phyloP scores from a whole-genome alignment of 2,797 vertebrate species.

The Halcyon badia region DNA sequence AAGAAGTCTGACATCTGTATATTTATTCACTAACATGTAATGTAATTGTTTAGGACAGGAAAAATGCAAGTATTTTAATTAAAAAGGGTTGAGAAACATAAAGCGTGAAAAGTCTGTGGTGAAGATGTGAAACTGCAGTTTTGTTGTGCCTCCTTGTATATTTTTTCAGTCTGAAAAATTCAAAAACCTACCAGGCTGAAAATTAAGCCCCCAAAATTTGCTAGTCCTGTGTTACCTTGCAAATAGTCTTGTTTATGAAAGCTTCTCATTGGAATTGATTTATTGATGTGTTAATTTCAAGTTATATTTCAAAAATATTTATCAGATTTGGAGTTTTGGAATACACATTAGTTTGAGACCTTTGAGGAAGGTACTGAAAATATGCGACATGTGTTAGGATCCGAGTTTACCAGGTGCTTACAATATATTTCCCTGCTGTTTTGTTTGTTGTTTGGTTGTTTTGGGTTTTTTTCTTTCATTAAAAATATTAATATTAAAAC shows the following conservation, averaged over 20 bases:
- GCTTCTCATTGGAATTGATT: conserved; percentile 17
- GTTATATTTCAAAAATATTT: conserved; percentile 48
- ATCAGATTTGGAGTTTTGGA: conserved; percentile 20
- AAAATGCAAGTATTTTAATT: conserved; percentile 12
- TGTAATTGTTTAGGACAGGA: not conserved
- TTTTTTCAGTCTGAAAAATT: conserved; percentile 45
- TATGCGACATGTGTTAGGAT: not conserved
- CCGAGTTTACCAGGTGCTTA: conserved; percentile 4
- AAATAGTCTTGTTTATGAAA: conserved; percentile 38
- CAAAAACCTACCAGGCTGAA: not conserved
- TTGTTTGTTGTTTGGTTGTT: not conserved
- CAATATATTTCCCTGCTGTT: not conserved
- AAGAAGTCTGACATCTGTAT: not conserved
- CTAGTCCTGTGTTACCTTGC: conserved; percentile 3
- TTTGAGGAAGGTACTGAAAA: not conserved
- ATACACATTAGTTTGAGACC: not conserved
- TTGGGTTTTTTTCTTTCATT: not conserved
- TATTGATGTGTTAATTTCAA: conserved; percentile 40
- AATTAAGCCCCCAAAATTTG: not conserved
- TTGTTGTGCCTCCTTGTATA: not conserved
- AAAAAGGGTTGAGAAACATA: not conserved
- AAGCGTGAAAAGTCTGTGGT: conserved; percentile 19
- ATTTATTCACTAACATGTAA: not conserved
- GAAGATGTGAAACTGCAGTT: conserved; percentile 15
- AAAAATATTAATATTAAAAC: not conserved